These are phyloP conservation scores for Hypotaenidia okinawae DNA, from an alignment of 2,797 vertebrate species.

Conservation along the genomic window DNA sequence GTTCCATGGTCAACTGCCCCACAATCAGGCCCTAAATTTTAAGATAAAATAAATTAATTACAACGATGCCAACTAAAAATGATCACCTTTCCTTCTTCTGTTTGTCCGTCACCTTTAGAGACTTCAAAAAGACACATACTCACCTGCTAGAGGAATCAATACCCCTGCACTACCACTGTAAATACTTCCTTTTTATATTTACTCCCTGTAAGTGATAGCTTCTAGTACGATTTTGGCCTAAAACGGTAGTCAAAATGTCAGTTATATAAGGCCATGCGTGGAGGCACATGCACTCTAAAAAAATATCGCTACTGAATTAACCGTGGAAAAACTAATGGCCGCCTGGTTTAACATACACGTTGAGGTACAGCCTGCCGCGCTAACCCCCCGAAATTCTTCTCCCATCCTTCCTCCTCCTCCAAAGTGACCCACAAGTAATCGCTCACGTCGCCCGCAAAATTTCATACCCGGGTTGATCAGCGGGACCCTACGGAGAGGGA, in stretches of 20 bases:
- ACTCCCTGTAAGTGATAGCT: background rate
- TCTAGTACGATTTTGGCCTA: background rate
- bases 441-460: background rate
- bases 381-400: background rate
- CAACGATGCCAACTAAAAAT: background rate
- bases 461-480: background rate
- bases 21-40: background rate
- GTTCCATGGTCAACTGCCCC: background rate
- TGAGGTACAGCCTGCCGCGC: background rate
- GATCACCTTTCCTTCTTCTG: background rate
- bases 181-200: background rate
- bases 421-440: background rate
- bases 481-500: background rate
- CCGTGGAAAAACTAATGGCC: background rate
- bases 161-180: background rate
- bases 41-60: no score
- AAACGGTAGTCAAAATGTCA: constrained; percentile 2
- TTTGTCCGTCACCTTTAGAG: background rate
- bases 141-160: background rate
- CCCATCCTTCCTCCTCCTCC: background rate
- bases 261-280: constrained; percentile 36
- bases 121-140: background rate
- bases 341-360: background rate
- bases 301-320: background rate
- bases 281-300: background rate